Evolutionary conservation across 2,797 vertebrate genomes (phyloP), one percentile per base, ranked within the genome.

Genomic region (Arctocebus calabarensis): DNA sequence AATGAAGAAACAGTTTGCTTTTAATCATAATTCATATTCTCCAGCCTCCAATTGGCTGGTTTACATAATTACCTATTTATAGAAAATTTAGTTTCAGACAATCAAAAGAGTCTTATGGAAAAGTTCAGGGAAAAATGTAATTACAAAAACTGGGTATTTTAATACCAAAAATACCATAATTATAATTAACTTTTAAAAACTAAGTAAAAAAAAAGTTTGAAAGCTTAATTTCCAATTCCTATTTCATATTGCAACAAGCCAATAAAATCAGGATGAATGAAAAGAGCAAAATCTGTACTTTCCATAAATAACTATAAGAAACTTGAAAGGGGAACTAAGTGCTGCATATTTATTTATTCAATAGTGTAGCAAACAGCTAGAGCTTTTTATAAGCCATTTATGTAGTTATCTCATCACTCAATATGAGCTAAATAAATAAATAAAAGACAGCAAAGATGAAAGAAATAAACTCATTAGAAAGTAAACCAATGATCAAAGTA

Each of bases 371-470:
- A 91, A 96, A 93, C 25, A 84, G 62, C 79, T 90, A 77, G 13
- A 19, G n/a, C 20, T 55, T 68, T 95, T 68, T 62, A 29, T 61
- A 85, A 59, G 73, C 48, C 57, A 77, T 62, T 78, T 73, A 81
- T 25, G 64, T 71, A 81, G 74, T 73, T 91, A 94, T 90, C 94
- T 86, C 29, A 45, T 84, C 82, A 94, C 29, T 95, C 88, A 94
- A 73, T 84, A 75, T 22, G 37, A 55, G 34, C 86, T 94, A 94
- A 37, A 66, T 68, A 96, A 94, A 97, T 94, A 95, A 95, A 97
- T 77, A 88, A 52, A 86, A 55, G 43, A 84, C 57, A 75, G 40
- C 20, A 7, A 86, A 77, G 48, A 94, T 95, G 92, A 82, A 95
- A 95, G 71, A 92, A 95, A 73, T 29, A 90, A 20, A 83, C 57